A percentile compares a stretch with the other conserved stretches of the same genome.
phyloP scores from a whole-genome alignment of 1,140 invertebrate species.

The Chrysopa pallens region DNA sequence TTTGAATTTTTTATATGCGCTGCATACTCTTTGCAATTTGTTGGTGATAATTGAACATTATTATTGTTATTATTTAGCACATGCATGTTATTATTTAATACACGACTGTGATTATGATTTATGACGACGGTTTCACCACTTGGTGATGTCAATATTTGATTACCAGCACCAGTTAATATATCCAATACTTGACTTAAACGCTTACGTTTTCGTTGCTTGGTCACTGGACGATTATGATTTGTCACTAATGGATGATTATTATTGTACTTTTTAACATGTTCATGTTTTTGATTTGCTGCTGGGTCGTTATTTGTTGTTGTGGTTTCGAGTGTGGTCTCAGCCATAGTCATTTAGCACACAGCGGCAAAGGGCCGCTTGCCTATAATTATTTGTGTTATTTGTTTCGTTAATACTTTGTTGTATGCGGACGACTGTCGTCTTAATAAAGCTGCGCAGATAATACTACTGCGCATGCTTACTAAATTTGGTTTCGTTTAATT shows the following conservation, averaged over 20 bases:
- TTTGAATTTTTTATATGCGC: slow-evolving; percentile 4
- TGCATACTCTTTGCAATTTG: slow-evolving; percentile 11
- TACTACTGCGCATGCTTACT: no score
- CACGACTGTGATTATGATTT: not conserved
- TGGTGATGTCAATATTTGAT: slow-evolving; percentile 2
- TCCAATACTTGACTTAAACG: slow-evolving; percentile 57
- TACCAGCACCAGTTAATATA: slow-evolving; percentile 29
- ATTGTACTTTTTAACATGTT: slow-evolving; percentile 27
- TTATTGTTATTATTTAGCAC: slow-evolving; percentile 17
- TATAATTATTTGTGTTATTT: not conserved
- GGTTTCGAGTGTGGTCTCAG: slow-evolving; percentile 39
- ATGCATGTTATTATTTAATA: slow-evolving; percentile 18
- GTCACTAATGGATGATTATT: slow-evolving; percentile 36
- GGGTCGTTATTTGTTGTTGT: slow-evolving; percentile 28
- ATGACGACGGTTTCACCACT: slow-evolving; percentile 5
- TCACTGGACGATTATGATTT: slow-evolving; percentile 37
- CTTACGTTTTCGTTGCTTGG: slow-evolving; percentile 46
- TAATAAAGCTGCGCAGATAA: no score
- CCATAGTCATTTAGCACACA: slow-evolving; percentile 43
- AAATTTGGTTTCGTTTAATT: no score
- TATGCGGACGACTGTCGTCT: no score
- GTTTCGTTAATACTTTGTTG: no score
- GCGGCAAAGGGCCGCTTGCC: slow-evolving; percentile 37
- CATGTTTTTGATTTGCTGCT: slow-evolving; percentile 25
- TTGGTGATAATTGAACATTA: slow-evolving; percentile 13